Percentiles rank a stretch among this genome's conserved stretches.
These are phyloP conservation scores for Bovichtus diacanthus DNA, from an alignment of 2,797 vertebrate species.

Conservation along the genomic window DNA sequence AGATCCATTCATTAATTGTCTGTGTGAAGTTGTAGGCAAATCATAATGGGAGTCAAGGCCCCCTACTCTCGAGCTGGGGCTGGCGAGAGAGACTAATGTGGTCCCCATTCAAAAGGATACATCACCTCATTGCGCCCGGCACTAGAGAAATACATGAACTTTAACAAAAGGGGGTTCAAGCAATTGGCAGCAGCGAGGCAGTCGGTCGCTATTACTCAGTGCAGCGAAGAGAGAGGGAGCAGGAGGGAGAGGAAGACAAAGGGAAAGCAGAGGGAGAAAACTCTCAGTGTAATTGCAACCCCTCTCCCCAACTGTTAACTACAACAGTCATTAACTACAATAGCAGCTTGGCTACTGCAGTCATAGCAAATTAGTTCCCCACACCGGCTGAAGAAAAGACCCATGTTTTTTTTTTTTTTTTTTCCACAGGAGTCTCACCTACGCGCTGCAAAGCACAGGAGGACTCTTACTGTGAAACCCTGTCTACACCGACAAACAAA, in stretches of 20 bases:
- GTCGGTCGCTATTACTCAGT: constrained; percentile 84
- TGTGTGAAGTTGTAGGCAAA: constrained; percentile 86
- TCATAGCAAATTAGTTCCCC: constrained; percentile 88
- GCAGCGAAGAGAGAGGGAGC: constrained; percentile 69
- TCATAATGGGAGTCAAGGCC: constrained; percentile 84
- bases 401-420: constrained; percentile 16
- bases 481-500: constrained; percentile 75
- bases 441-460: constrained; percentile 34
- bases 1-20: constrained; percentile 87
- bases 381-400: constrained; percentile 79
- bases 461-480: constrained; percentile 60
- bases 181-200: constrained; percentile 84
- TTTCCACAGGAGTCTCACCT: constrained; percentile 43
- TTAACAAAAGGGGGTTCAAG: constrained; percentile 87
- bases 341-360: constrained; percentile 87
- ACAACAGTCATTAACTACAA: constrained; percentile 90
- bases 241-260: constrained; percentile 74
- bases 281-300: constrained; percentile 86
- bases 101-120: constrained; percentile 84
- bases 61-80: constrained; percentile 68
- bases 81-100: constrained; percentile 82
- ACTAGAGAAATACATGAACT: constrained; percentile 87
- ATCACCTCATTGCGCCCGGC: constrained; percentile 83
- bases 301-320: constrained; percentile 88
- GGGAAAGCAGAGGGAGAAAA: constrained; percentile 78